Evolutionary conservation across 2,888 invertebrate genomes (phyloP).

Genomic region (Vannuccia rotundouncinata): DNA sequence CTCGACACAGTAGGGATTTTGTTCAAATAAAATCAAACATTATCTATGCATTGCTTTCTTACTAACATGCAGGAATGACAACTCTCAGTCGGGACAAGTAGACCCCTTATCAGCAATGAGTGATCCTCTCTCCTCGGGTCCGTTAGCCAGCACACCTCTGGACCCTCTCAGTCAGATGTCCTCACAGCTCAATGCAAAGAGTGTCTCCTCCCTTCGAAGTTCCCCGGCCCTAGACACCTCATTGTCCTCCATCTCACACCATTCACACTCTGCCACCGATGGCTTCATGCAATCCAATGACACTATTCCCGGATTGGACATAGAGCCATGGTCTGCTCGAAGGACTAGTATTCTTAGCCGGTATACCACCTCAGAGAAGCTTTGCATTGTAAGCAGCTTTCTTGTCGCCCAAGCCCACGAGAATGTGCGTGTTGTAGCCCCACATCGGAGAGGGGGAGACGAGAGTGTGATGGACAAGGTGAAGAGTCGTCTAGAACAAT

Average conservation of each 20-base stretch:
- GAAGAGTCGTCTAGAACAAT: slow-evolving; percentile 76
- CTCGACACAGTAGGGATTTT: too few species aligned
- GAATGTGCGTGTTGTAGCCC: slow-evolving; percentile 46
- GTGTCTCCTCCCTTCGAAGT: neutral
- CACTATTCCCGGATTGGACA: slow-evolving; percentile 42
- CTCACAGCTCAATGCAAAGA: neutral
- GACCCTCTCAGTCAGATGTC: neutral
- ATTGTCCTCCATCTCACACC: neutral
- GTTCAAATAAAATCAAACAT: too few species aligned
- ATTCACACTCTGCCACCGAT: neutral
- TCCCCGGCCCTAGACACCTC: neutral
- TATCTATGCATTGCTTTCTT: too few species aligned
- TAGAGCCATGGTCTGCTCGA: slow-evolving; percentile 72
- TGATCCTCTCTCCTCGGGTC: neutral
- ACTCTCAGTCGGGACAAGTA: too few species aligned
- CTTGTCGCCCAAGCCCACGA: slow-evolving; percentile 59
- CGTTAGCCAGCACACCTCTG: neutral
- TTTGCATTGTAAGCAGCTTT: slow-evolving; percentile 82
- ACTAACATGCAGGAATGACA: too few species aligned
- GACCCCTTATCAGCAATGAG: slow-evolving; percentile 8
- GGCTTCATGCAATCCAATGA: neutral
- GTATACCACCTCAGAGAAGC: slow-evolving; percentile 84
- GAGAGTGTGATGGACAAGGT: slow-evolving; percentile 70
- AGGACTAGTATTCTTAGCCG: slow-evolving; percentile 73
- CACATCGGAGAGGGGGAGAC: slow-evolving; percentile 40